These are phyloP conservation scores for Eidolon dupreanum DNA, from an alignment of 2,797 vertebrate species.

Conservation along the genomic window DNA sequence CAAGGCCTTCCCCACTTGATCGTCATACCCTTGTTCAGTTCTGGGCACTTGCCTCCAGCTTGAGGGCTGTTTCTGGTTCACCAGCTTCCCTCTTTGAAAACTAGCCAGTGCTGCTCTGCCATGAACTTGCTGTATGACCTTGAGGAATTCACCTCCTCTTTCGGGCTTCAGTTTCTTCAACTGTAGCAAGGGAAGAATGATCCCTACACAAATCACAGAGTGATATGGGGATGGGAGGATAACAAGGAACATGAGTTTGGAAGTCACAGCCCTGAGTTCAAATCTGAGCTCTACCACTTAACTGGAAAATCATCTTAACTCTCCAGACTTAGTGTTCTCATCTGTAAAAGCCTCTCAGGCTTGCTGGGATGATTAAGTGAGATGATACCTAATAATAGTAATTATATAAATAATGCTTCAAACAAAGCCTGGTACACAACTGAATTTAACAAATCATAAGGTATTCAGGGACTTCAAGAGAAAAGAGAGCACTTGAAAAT, in stretches of 20 bases:
- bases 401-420: background rate
- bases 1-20: background rate
- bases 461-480: background rate
- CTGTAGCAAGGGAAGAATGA: background rate
- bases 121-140: background rate
- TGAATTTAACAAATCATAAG: background rate
- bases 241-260: background rate
- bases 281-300: background rate
- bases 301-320: background rate
- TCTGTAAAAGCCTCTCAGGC: background rate
- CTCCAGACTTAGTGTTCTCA: background rate
- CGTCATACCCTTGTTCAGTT: background rate
- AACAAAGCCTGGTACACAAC: background rate
- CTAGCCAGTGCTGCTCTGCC: background rate
- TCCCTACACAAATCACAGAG: background rate
- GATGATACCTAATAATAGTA: background rate
- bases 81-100: background rate
- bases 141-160: background rate
- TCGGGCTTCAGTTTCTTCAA: background rate
- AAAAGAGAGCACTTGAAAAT: background rate
- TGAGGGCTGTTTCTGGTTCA: background rate
- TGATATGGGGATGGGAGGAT: background rate
- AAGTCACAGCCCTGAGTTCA: background rate
- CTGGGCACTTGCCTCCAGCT: background rate
- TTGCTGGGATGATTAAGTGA: conserved; percentile 6